Conservation (phyloP, 2,888 invertebrate species). For the Platycheirus albimanus region DNA sequence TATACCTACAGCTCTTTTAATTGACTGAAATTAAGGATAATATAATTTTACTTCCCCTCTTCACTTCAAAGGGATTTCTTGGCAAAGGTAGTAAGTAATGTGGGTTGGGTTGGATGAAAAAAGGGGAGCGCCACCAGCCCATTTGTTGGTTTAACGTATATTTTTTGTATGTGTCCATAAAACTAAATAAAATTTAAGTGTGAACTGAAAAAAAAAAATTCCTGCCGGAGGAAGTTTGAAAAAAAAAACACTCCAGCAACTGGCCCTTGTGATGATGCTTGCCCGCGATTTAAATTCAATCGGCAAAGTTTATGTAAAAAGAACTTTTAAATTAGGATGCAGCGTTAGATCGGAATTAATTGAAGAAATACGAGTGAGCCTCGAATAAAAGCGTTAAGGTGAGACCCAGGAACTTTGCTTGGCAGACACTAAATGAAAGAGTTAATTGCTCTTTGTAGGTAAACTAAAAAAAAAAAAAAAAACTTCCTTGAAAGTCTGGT, state of each 20-base stretch:
- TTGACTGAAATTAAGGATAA: conserved; percentile 61
- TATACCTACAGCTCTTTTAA: conserved; percentile 42
- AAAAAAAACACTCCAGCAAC: neutral
- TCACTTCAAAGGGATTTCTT: neutral
- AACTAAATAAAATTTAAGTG: conserved; percentile 21
- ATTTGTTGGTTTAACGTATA: too few species aligned
- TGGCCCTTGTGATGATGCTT: conserved; percentile 14
- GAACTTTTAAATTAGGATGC: conserved; percentile 63
- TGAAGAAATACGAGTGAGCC: conserved; percentile 16
- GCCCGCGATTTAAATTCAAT: conserved; percentile 63
- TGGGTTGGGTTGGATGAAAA: neutral
- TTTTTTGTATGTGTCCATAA: too few species aligned
- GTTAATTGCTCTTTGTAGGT: neutral
- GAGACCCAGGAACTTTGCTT: conserved; percentile 28
- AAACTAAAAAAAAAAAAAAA: neutral
- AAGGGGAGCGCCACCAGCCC: neutral
- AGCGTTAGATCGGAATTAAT: conserved; percentile 54
- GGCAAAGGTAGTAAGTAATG: too few species aligned
- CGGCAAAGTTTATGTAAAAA: conserved; percentile 29
- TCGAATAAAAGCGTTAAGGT: conserved; percentile 25
- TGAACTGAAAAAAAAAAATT: conserved; percentile 9
- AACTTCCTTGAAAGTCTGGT: too few species aligned
- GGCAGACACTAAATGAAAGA: neutral
- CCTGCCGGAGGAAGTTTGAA: neutral
- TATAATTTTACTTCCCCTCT: neutral